A percentile compares a stretch with the other conserved stretches of the same genome.
These are phyloP conservation scores for Acanthaster planci DNA, from an alignment of 35 echinoderm and acorn worm genomes.

Conservation along the genomic window DNA sequence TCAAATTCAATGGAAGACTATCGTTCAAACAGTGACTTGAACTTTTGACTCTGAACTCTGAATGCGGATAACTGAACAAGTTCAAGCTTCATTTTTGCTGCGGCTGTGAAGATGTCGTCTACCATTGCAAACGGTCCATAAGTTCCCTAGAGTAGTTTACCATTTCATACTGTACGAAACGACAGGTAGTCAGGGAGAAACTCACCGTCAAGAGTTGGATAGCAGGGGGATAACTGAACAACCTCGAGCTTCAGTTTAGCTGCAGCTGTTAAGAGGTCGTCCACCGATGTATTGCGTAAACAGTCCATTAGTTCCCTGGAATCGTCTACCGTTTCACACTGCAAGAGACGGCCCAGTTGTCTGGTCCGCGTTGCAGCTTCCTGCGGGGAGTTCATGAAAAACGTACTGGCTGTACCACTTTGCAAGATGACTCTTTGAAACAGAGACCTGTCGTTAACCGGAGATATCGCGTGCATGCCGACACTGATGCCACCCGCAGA, in stretches of 20 bases:
- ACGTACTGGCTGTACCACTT: not conserved
- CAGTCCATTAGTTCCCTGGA: slow-evolving; percentile 4
- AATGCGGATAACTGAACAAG: no score
- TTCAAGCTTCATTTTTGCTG: no score
- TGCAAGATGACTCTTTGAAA: slow-evolving; percentile 23
- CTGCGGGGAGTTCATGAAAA: not conserved
- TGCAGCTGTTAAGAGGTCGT: not conserved
- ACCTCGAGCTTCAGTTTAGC: not conserved
- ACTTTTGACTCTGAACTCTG: no score
- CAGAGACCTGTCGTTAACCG: not conserved
- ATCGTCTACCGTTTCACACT: not conserved
- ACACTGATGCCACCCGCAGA: slow-evolving; percentile 22
- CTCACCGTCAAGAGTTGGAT: slow-evolving; percentile 34
- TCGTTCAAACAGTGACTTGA: no score
- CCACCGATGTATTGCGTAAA: slow-evolving; percentile 10
- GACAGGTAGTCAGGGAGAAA: no score
- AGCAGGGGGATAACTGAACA: not conserved
- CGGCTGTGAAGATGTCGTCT: no score
- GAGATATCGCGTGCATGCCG: not conserved
- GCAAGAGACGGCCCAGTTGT: not conserved
- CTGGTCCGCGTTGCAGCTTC: not conserved
- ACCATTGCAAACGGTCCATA: no score
- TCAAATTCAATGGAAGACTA: no score
- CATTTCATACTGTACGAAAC: no score
- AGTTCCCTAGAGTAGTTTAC: no score